These are phyloP conservation scores for Phymanthus crucifer DNA, from an alignment of 92 coral and sea anemone species.

Conservation along the genomic window DNA sequence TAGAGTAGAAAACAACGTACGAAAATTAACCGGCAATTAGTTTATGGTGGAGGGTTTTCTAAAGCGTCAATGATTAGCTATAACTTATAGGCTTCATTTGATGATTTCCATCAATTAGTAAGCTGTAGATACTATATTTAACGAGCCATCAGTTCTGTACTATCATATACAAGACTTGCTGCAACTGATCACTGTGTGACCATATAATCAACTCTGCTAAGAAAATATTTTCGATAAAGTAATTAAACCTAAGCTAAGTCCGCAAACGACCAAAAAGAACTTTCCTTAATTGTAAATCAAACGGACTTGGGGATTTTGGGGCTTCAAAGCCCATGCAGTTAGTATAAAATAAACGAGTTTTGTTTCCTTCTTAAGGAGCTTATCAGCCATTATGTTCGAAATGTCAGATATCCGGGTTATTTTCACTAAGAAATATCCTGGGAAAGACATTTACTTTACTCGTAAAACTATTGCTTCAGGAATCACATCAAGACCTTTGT, in stretches of 20 bases:
- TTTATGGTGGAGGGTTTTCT: no score
- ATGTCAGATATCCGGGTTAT: not conserved
- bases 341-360: constrained; percentile 4
- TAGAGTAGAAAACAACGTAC: no score
- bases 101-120: no score
- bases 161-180: no score
- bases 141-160: no score
- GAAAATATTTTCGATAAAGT: not conserved
- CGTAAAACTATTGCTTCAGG: not conserved
- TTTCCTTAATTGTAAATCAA: not conserved
- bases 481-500: not conserved
- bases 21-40: no score
- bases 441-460: not conserved
- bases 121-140: no score
- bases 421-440: not conserved
- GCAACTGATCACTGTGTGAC: no score
- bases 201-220: not conserved
- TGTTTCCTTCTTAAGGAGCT: constrained; percentile 1
- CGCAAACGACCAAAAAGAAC: not conserved
- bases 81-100: no score
- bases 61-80: no score
- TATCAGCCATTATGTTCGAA: constrained; percentile 7
- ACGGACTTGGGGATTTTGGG: not conserved
- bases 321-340: not conserved
- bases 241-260: not conserved